Conservation (phyloP, 2,113 vertebrate genomes). For the Nycticorax nycticorax region DNA sequence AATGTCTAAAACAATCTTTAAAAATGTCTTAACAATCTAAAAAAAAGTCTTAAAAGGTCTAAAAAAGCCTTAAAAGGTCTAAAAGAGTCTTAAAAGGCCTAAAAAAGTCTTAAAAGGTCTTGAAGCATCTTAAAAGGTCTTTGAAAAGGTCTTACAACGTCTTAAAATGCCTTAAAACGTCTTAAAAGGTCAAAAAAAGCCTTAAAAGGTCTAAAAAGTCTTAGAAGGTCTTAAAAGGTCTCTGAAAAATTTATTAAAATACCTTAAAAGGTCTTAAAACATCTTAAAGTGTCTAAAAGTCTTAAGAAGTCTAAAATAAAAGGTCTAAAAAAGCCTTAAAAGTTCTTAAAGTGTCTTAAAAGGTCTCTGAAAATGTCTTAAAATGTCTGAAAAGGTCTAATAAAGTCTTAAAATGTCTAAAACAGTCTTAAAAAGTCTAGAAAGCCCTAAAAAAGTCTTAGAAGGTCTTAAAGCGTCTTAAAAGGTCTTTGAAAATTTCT, state of each 20-base stretch:
- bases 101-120: background rate
- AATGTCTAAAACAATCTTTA: background rate
- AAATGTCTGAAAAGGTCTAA: background rate
- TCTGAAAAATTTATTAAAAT: no score
- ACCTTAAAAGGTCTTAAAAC: background rate
- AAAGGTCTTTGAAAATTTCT: no score
- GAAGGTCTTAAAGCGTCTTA: no score
- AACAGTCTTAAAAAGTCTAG: no score
- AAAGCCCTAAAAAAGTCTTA: no score
- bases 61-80: background rate
- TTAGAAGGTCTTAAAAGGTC: no score
- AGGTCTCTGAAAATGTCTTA: background rate
- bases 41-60: no score
- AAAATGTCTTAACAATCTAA: background rate
- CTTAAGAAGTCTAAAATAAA: background rate
- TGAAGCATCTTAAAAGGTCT: background rate
- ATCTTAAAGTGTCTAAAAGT: no score
- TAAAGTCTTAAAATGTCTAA: background rate
- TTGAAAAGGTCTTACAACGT: background rate
- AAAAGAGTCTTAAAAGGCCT: background rate
- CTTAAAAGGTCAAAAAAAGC: background rate
- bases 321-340: background rate
- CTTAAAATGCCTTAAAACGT: no score
- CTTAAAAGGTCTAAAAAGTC: background rate
- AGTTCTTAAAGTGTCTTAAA: background rate